Evolutionary conservation across 2,888 invertebrate genomes (phyloP).

Genomic region (Meteorus cinctellus): DNA sequence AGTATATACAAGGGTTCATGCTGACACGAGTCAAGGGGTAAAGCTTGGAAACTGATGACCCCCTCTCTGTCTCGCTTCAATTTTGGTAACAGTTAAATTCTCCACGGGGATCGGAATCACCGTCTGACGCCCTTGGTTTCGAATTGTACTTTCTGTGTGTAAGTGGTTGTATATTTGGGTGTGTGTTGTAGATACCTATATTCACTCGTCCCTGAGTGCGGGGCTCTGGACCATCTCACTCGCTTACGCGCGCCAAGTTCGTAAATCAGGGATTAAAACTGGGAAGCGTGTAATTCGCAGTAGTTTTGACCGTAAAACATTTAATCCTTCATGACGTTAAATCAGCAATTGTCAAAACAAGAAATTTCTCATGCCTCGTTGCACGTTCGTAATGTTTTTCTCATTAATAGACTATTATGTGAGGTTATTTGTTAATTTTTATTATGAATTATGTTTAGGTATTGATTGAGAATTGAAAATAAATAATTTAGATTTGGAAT

Average conservation of each 20-base stretch:
- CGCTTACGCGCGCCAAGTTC: slow-evolving; percentile 47
- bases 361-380: slow-evolving; percentile 65
- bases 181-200: slow-evolving; percentile 11
- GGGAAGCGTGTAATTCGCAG: slow-evolving; percentile 67
- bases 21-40: slow-evolving; percentile 60
- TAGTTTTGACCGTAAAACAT: slow-evolving; percentile 66
- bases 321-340: slow-evolving; percentile 70
- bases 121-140: slow-evolving; percentile 37
- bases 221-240: slow-evolving; percentile 42
- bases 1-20: slow-evolving; percentile 40
- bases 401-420: not conserved
- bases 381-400: not conserved
- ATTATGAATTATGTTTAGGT: not conserved
- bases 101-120: slow-evolving; percentile 68
- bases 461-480: not conserved
- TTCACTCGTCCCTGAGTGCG: slow-evolving; percentile 26
- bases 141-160: slow-evolving; percentile 2
- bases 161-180: slow-evolving; percentile 1
- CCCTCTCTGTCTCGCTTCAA: slow-evolving; percentile 43
- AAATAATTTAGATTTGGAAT: too few species aligned
- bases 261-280: slow-evolving; percentile 71
- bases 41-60: slow-evolving; percentile 50
- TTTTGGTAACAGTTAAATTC: slow-evolving; percentile 62
- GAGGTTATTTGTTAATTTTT: not conserved
- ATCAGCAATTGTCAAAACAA: slow-evolving; percentile 70